Percentiles rank a stretch among this genome's conserved stretches.
These are phyloP conservation scores for Ormia ochracea DNA, from an alignment of 2,888 invertebrate genomes.

Conservation along the genomic window DNA sequence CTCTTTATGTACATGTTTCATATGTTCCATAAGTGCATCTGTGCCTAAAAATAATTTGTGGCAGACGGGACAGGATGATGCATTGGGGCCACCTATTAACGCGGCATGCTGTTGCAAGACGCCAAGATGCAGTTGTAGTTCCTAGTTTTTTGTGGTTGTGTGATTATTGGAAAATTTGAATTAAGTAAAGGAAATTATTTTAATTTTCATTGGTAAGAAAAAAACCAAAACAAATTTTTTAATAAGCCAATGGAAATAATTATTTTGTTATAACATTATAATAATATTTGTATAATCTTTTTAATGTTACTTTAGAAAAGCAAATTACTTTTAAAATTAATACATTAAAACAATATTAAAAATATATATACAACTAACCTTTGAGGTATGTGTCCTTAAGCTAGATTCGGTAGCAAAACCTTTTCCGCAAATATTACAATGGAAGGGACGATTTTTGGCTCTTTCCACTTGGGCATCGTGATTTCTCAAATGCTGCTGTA, in stretches of 20 bases:
- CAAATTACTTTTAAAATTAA: neutral
- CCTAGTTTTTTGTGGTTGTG: constrained; percentile 79
- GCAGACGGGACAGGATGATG: constrained; percentile 94
- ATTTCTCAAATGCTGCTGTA: constrained; percentile 96
- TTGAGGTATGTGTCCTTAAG: constrained; percentile 95
- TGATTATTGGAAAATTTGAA: neutral
- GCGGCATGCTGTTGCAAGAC: constrained; percentile 97
- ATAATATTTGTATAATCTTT: no score
- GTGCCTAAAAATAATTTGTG: constrained; percentile 96
- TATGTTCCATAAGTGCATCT: constrained; percentile 95
- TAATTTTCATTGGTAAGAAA: neutral
- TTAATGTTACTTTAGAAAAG: neutral
- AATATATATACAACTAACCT: constrained; percentile 84
- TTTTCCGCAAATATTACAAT: constrained; percentile 97
- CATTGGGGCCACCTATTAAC: constrained; percentile 92
- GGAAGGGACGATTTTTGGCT: constrained; percentile 95
- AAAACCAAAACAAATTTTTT: neutral
- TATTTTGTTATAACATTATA: no score
- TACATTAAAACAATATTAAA: neutral
- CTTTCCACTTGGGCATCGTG: constrained; percentile 97
- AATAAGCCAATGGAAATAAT: no score
- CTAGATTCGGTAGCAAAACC: constrained; percentile 98
- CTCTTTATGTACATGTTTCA: constrained; percentile 97
- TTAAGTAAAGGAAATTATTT: neutral
- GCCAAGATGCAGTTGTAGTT: constrained; percentile 94